phyloP scores from a whole-genome alignment of 2,888 invertebrate genomes.

The Thymelicus lineola region DNA sequence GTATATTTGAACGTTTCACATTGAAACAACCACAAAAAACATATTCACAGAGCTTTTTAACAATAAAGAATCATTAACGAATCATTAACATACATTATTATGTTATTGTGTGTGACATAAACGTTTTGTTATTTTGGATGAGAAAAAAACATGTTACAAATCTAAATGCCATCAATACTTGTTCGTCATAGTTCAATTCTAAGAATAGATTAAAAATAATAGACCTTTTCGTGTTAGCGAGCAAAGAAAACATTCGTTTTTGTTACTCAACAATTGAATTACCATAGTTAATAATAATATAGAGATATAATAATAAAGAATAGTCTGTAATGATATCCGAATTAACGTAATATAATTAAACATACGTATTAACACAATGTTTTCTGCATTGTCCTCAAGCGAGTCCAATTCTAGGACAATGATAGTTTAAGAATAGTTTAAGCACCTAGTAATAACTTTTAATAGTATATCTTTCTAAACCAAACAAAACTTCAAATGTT shows the following conservation, averaged over 20 bases:
- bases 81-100: not conserved
- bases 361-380: too few species aligned
- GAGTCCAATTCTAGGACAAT: too few species aligned
- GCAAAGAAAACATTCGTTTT: not conserved
- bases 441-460: too few species aligned
- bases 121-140: constrained; percentile 3
- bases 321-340: too few species aligned
- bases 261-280: too few species aligned
- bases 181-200: constrained; percentile 1
- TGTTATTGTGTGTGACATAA: constrained; percentile 7
- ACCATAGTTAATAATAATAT: too few species aligned
- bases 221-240: not conserved
- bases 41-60: constrained; percentile 2
- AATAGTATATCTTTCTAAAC: too few species aligned
- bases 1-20: not conserved
- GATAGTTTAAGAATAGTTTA: too few species aligned
- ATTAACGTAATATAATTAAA: too few species aligned
- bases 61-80: not conserved
- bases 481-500: too few species aligned
- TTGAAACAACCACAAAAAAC: constrained; percentile 1
- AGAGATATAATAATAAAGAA: too few species aligned
- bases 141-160: not conserved
- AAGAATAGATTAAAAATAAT: constrained; percentile 1
- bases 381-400: too few species aligned
- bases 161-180: not conserved